phyloP scores from a whole-genome alignment of 2,113 vertebrate species.

The Albula goreensis region DNA sequence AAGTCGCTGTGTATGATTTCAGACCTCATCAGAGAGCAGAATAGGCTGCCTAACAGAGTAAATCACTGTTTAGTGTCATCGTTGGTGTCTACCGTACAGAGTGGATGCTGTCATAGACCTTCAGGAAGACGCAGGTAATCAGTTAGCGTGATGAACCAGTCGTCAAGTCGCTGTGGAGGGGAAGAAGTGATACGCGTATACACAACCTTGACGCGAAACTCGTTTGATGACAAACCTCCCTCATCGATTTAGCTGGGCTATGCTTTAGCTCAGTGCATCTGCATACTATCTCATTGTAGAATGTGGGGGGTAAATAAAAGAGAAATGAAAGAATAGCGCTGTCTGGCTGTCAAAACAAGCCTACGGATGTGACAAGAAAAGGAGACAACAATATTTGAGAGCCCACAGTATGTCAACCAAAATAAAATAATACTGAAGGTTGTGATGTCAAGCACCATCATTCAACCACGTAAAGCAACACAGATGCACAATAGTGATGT shows the following conservation, averaged over 20 bases:
- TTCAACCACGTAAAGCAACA: not conserved
- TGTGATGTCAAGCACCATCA: not conserved
- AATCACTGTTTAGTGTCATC: conserved; percentile 9
- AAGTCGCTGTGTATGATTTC: not conserved
- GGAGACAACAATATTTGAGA: not conserved
- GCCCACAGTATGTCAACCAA: not conserved
- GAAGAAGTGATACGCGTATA: not conserved
- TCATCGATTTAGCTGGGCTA: not conserved
- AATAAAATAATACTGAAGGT: conserved; percentile 3
- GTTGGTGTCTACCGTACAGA: not conserved
- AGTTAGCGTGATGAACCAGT: not conserved
- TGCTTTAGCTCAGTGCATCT: not conserved
- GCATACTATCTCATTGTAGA: not conserved
- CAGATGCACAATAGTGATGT: not conserved
- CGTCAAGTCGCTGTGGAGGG: not conserved
- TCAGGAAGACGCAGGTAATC: not conserved
- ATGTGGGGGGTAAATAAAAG: not conserved
- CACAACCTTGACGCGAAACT: not conserved
- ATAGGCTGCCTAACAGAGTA: not conserved
- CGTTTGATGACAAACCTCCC: not conserved
- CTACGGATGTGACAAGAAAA: not conserved
- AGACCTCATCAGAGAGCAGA: not conserved
- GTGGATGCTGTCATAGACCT: not conserved
- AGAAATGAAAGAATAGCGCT: not conserved
- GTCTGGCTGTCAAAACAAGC: not conserved